Evolutionary conservation across 2,113 vertebrate genomes (phyloP).

Genomic region (Cheirogaleus medius): DNA sequence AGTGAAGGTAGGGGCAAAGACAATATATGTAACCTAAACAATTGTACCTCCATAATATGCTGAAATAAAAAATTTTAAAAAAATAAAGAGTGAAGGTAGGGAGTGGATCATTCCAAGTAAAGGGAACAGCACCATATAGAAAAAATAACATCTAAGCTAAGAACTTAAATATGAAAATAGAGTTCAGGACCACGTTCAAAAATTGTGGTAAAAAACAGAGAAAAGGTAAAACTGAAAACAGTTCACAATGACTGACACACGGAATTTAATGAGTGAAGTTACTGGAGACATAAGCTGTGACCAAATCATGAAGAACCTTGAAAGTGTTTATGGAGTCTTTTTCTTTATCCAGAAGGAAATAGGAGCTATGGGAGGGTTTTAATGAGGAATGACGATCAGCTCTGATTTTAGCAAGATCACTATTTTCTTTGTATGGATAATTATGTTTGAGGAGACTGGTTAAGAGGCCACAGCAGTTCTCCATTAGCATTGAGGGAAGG

Average conservation of each 20-base stretch:
- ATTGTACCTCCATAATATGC: too few species aligned
- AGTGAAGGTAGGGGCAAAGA: not conserved
- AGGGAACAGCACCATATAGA: not conserved
- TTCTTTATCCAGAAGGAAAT: not conserved
- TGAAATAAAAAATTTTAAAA: too few species aligned
- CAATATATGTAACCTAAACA: too few species aligned
- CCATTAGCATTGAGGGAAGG: not conserved
- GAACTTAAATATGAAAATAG: not conserved
- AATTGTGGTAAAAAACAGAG: not conserved
- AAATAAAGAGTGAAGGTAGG: not conserved
- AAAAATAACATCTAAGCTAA: not conserved
- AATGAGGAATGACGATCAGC: not conserved
- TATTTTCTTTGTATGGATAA: not conserved
- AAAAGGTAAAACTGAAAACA: not conserved
- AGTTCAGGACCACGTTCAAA: not conserved
- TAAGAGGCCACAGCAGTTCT: not conserved
- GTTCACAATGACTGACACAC: not conserved
- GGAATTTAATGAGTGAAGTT: not conserved
- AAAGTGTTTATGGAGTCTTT: not conserved
- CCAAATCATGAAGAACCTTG: not conserved
- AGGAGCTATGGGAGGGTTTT: not conserved
- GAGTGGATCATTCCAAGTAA: not conserved
- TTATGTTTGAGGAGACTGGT: not conserved
- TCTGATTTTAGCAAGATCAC: not conserved
- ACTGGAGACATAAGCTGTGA: not conserved